Evolutionary conservation across 2,113 vertebrate species (phyloP).

Genomic region (Dicentrarchus labrax): DNA sequence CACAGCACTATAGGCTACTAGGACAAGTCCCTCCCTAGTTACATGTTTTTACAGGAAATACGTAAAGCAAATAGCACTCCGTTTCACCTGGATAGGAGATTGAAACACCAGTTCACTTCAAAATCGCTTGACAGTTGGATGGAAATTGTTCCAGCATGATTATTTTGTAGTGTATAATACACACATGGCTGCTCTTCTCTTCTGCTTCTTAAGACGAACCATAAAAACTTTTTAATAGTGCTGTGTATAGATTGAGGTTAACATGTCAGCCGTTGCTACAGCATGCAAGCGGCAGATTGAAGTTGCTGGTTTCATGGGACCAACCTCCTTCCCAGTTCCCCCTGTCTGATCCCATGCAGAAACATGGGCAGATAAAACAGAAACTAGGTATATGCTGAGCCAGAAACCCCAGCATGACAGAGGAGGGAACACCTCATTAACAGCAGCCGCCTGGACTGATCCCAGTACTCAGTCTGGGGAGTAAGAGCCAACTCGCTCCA

Average conservation of each 20-base stretch:
- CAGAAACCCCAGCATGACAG: conserved; percentile 73
- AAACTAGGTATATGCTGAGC: conserved; percentile 49
- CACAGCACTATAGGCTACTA: too few species aligned
- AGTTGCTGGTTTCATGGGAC: conserved; percentile 49
- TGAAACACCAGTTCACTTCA: too few species aligned
- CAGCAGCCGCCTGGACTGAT: conserved; percentile 76
- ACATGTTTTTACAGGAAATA: too few species aligned
- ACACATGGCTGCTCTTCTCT: background rate
- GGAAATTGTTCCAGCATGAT: background rate
- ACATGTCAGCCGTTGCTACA: conserved; percentile 47
- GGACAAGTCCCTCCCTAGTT: too few species aligned
- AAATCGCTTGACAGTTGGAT: too few species aligned
- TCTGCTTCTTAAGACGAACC: conserved; percentile 7
- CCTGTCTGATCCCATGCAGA: conserved; percentile 66
- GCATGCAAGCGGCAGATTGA: conserved; percentile 27
- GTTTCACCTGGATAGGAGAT: too few species aligned
- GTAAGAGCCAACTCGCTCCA: conserved; percentile 70
- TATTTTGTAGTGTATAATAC: background rate
- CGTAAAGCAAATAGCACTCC: too few species aligned
- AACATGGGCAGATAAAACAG: conserved; percentile 65
- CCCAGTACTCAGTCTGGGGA: conserved; percentile 76
- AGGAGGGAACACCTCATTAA: conserved; percentile 82
- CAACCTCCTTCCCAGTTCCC: conserved; percentile 49
- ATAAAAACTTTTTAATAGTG: background rate
- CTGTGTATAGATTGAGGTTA: conserved; percentile 62